phyloP scores from a whole-genome alignment of 2,888 invertebrate species.

The Nemurella pictetii region DNA sequence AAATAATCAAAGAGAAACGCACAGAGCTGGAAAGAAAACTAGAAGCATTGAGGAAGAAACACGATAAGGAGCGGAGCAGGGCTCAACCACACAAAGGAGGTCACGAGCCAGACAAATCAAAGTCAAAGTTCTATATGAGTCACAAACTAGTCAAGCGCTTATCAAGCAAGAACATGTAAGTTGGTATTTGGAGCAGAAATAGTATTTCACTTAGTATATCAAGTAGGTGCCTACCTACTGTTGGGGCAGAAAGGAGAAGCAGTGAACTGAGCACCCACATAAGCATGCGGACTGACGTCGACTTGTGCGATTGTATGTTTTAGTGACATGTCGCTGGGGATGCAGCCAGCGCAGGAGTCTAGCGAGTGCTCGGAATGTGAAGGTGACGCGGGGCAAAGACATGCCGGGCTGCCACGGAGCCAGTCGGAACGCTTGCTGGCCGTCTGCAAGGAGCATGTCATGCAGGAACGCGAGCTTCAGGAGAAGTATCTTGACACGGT shows the following conservation, averaged over 20 bases:
- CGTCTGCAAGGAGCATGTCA: slow-evolving; percentile 67
- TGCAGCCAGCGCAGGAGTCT: slow-evolving; percentile 16
- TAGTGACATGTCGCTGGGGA: slow-evolving; percentile 46
- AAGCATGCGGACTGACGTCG: no score
- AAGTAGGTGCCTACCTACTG: slow-evolving; percentile 25
- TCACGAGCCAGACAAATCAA: slow-evolving; percentile 64
- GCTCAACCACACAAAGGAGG: slow-evolving; percentile 62
- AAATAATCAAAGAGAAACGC: slow-evolving; percentile 80
- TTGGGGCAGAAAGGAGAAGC: no score
- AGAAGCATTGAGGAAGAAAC: slow-evolving; percentile 77
- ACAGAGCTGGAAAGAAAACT: slow-evolving; percentile 85
- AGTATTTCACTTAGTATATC: not conserved
- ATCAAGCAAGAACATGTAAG: slow-evolving; percentile 80
- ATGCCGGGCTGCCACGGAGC: slow-evolving; percentile 59
- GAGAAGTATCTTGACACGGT: slow-evolving; percentile 81
- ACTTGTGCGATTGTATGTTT: no score
- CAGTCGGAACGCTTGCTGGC: slow-evolving; percentile 66
- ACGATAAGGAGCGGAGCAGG: slow-evolving; percentile 68
- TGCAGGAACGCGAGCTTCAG: slow-evolving; percentile 73
- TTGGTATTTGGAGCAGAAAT: not conserved
- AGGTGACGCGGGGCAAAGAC: slow-evolving; percentile 54
- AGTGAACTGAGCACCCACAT: no score
- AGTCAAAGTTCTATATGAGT: slow-evolving; percentile 73
- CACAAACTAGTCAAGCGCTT: slow-evolving; percentile 74
- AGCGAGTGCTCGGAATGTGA: slow-evolving; percentile 57